Conservation (phyloP, 2,888 invertebrate species). For the Cerastis leucographa region DNA sequence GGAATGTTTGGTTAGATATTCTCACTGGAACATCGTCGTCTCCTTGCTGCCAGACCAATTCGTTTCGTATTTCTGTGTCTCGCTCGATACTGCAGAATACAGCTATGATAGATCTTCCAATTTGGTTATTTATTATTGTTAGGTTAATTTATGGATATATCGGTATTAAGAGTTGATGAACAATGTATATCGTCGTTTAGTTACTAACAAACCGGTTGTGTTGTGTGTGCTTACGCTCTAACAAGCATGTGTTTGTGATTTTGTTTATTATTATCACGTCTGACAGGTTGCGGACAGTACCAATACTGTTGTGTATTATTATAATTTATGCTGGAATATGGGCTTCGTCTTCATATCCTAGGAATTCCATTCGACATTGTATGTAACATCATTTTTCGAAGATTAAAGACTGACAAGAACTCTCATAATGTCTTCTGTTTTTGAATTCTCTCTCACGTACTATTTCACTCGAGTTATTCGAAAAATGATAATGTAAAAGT, state of each 20-base stretch:
- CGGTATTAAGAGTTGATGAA: conserved; percentile 85
- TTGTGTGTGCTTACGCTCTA: conserved; percentile 89
- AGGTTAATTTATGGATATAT: conserved; percentile 83
- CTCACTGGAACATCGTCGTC: conserved; percentile 47
- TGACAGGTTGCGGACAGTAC: conserved; percentile 71
- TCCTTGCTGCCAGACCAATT: conserved; percentile 47
- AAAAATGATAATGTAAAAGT: conserved; percentile 77
- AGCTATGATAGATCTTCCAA: conserved; percentile 85
- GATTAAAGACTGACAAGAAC: conserved; percentile 83
- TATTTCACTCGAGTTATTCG: conserved; percentile 75
- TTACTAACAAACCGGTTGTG: conserved; percentile 90
- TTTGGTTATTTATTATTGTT: conserved; percentile 88
- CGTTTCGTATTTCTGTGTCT: conserved; percentile 56
- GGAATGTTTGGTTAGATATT: conserved; percentile 55
- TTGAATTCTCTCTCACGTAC: conserved; percentile 71
- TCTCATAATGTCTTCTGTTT: conserved; percentile 74
- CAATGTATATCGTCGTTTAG: conserved; percentile 86
- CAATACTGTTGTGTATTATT: conserved; percentile 80
- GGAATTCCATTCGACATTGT: conserved; percentile 76
- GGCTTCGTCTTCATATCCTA: conserved; percentile 75
- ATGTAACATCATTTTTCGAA: conserved; percentile 76
- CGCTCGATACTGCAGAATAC: conserved; percentile 57
- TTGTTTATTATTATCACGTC: conserved; percentile 72
- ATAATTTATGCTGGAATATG: conserved; percentile 90
- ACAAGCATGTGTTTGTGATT: conserved; percentile 90